Base-by-base conservation (phyloP, 2,113 vertebrate genomes). In the Argyrosomus japonicus region DNA sequence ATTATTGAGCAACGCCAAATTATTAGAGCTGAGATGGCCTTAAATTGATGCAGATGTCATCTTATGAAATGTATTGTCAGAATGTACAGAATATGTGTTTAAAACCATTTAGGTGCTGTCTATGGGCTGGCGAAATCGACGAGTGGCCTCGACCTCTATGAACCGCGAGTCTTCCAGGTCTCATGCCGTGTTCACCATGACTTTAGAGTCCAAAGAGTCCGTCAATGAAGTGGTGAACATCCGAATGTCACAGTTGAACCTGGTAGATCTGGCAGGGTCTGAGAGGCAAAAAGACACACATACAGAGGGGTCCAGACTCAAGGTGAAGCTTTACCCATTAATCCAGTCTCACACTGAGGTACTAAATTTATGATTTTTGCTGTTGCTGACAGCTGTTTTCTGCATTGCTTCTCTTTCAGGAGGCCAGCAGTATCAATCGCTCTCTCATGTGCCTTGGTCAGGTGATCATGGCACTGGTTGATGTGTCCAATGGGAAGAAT, bases 101-200 rank as follows among this genome's bases (percentile, higher is more conserved):
- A 5, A 69, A 68, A 75, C 27, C 1, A 43, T 25, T n/a, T 36
- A 99, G 98, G 97, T 99, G 10, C 90, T 99, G 86, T 97, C 97
- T 71, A 97, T 70, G 86, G 98, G 98, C 23, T 99, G 97, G 98
- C 95, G 97, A 75, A 99, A 99, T 89, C 96, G 97, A 12, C 96
- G 96, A 5, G 98, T 99, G 11, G 98, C 98, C 2, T 98, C 98
- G 0, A 99, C 98, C 5, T 99, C 98, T 0, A 99, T 99, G 98
- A 99, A 99, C 68, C 96, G 98, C 0, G 98, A 99, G 71, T 99
- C 98, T 0, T 99, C 98, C 0, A 95, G 98, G 70, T 99, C 98
- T 2, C 98, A 99, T 0, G 98, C 98, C 0, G 98, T 99, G 74
- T 99, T 99, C 85, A 98, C 97, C 19, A 95, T 99, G 92, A 97